Evolutionary conservation across 2,888 invertebrate genomes (phyloP), one percentile per base, ranked within the genome.

Genomic region (Magallana nippona): DNA sequence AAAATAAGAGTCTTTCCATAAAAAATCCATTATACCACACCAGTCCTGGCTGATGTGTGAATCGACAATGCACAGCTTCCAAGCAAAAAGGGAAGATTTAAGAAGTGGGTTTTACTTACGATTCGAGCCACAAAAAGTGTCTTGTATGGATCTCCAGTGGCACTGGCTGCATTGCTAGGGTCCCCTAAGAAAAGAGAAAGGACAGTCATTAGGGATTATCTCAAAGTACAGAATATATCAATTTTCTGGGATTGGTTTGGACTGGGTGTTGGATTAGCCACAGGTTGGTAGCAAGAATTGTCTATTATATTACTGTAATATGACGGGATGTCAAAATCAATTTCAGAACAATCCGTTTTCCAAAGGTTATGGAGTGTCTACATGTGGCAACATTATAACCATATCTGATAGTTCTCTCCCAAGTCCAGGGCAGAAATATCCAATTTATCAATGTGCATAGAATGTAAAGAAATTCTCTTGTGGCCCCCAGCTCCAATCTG

Each of bases 61-160:
- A 71, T 32, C 19, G 27, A 71, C 22, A 71, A 71, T 32, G 15
- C 32, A 71, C 32, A 71, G 0, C 10, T 15, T 32, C 22, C 22
- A 19, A 27, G 22, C 22, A 71, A 27, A 22, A 15, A 32, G 27
- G 71, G 71, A 22, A 32, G 71, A 32, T 27, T 15, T 71, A 22
- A 71, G 71, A 71, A 27, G n/a, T 60, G 10, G 10, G 17, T n/a
- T 55, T 10, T 55, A 96, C 97, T 96, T 95, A 98, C 98, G 94
- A 99, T 96, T 94, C 99, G 96, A 22, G 98, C 98, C 88, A 99
- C 97, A 95, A 99, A 99, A 10, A 99, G 95, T 0, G 99, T 98
- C 94, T 98, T 98, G 95, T 98, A 99, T 0, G 99, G 98, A 95
- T 99, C 99, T 11, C 96, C 96, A 0, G 98, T 98, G 0, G 97